Evolutionary conservation across 2,113 vertebrate genomes (phyloP).

Genomic region (Tor tambroides): DNA sequence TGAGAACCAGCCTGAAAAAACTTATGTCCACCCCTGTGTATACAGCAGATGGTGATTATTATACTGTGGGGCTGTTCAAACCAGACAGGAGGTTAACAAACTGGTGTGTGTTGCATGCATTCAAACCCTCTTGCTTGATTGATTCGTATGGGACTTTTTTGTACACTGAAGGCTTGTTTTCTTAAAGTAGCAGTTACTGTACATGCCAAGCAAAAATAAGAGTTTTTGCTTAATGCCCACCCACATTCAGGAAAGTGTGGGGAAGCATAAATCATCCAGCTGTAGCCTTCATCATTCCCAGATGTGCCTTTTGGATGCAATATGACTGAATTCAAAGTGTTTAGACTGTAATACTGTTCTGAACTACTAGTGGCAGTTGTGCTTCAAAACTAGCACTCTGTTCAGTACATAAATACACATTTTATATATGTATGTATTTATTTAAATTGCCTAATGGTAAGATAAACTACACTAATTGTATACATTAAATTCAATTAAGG

Average conservation of each 20-base stretch:
- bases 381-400: background rate
- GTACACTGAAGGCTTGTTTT: conserved; percentile 19
- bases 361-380: background rate
- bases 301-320: conserved; percentile 49
- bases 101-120: conserved; percentile 18
- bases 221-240: conserved; percentile 63
- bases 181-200: conserved; percentile 45
- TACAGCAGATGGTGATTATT: conserved; percentile 18
- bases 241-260: conserved; percentile 56
- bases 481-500: background rate
- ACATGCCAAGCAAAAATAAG: conserved; percentile 47
- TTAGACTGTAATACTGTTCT: background rate
- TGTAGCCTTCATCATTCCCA: conserved; percentile 32
- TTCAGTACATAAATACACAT: background rate
- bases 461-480: background rate
- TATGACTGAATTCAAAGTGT: conserved; percentile 12
- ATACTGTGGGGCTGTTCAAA: conserved; percentile 32
- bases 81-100: conserved; percentile 18
- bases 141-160: conserved; percentile 29
- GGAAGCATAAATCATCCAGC: conserved; percentile 64
- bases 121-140: conserved; percentile 13
- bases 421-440: background rate
- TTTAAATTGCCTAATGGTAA: background rate
- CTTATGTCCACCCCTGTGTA: background rate
- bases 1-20: no score